A percentile compares a stretch with the other conserved stretches of the same genome.
Evolutionary conservation across 2,113 vertebrate genomes (phyloP).

Genomic region (Solea solea): DNA sequence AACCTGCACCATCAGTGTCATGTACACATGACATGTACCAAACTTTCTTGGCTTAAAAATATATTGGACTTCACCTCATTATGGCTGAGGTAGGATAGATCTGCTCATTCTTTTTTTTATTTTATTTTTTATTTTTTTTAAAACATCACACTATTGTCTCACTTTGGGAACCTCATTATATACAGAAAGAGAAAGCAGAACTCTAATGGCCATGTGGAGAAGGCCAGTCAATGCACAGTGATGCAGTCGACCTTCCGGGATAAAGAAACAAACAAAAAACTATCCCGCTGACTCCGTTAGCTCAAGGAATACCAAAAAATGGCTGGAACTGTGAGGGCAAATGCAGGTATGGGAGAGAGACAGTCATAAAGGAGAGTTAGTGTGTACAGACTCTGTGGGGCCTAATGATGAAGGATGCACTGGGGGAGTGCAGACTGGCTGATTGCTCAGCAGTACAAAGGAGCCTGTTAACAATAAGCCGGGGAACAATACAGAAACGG

Average conservation of each 20-base stretch:
- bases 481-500: conserved; percentile 38
- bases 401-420: conserved; percentile 68
- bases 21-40: neutral
- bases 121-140: too few relatives aligned
- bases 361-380: conserved; percentile 2
- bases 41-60: neutral
- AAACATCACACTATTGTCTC: neutral
- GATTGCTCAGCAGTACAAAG: conserved; percentile 51
- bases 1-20: neutral
- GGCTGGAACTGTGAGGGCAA: neutral
- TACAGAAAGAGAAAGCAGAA: neutral
- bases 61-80: conserved; percentile 22
- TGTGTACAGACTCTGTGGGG: conserved; percentile 10
- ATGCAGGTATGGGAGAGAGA: conserved; percentile 5
- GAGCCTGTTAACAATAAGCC: conserved; percentile 48
- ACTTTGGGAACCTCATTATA: conserved; percentile 33
- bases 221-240: conserved; percentile 8
- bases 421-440: conserved; percentile 36
- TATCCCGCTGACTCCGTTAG: conserved; percentile 13
- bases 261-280: conserved; percentile 5
- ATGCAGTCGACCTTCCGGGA: conserved; percentile 8
- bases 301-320: conserved; percentile 8
- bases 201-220: conserved; percentile 15
- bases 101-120: neutral
- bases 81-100: conserved; percentile 19